A percentile compares a stretch with the other conserved stretches of the same genome.
Evolutionary conservation across 2,888 invertebrate species (phyloP).

Genomic region (Agrochola macilenta): DNA sequence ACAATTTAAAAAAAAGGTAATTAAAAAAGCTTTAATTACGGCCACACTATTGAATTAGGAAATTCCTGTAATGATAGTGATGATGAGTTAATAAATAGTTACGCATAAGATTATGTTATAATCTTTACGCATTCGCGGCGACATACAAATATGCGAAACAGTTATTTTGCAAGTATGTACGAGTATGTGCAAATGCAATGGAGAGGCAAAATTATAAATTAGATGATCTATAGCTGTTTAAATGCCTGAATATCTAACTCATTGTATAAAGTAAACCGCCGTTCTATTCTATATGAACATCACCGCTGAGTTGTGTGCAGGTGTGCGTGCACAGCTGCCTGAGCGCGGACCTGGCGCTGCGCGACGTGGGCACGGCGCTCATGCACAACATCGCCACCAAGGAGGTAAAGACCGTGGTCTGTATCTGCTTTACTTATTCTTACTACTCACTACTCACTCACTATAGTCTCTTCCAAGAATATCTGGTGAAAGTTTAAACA

Average conservation of each 20-base stretch:
- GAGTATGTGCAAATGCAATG: not conserved
- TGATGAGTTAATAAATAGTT: too few species aligned
- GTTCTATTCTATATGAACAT: not conserved
- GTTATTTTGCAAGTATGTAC: not conserved
- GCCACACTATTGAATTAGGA: too few species aligned
- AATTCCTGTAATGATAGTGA: too few species aligned
- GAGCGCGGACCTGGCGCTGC: slow-evolving; percentile 92
- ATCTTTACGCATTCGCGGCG: too few species aligned
- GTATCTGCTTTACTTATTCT: slow-evolving; percentile 89
- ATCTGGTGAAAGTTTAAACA: not conserved
- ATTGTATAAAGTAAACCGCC: too few species aligned
- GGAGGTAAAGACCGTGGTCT: slow-evolving; percentile 99
- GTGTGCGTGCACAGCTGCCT: slow-evolving; percentile 96
- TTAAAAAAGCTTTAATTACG: too few species aligned
- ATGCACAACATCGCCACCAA: slow-evolving; percentile 97
- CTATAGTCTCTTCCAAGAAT: not conserved
- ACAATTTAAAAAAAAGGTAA: too few species aligned
- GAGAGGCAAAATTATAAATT: not conserved
- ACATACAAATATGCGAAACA: too few species aligned
- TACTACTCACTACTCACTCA: too few species aligned
- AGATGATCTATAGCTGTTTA: not conserved
- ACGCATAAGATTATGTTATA: too few species aligned
- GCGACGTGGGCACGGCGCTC: slow-evolving; percentile 96
- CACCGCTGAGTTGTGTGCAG: slow-evolving; percentile 77
- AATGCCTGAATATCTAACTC: not conserved